phyloP scores from a whole-genome alignment of 2,888 invertebrate genomes.

The Philonicus albiceps region DNA sequence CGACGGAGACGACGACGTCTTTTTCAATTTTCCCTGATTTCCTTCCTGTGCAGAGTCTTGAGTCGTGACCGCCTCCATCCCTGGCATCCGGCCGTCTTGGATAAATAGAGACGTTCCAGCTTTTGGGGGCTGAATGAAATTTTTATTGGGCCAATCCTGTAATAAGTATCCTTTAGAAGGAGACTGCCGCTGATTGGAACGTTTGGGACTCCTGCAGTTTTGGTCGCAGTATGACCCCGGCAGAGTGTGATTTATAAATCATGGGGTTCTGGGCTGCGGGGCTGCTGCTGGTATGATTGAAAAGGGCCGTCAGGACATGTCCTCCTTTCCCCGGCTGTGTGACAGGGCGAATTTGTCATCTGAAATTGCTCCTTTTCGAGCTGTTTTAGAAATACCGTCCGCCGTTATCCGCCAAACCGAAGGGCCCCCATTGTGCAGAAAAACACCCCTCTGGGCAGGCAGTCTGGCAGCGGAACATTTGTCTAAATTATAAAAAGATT shows the following conservation, averaged over 20 bases:
- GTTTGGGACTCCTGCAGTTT: not conserved
- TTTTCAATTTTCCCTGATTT: conserved; percentile 31
- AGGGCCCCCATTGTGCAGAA: not conserved
- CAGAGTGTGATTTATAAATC: conserved; percentile 10
- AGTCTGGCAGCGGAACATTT: conserved; percentile 23
- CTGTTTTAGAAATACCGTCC: not conserved
- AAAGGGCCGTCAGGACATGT: conserved; percentile 25
- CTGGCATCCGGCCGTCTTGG: not conserved
- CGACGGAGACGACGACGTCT: conserved; percentile 14
- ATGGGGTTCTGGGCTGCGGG: not conserved
- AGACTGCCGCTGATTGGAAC: not conserved
- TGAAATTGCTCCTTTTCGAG: conserved; percentile 30
- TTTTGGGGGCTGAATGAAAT: conserved; percentile 18
- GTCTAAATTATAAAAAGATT: conserved; percentile 42
- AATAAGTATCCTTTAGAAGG: conserved; percentile 15
- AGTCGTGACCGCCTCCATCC: not conserved
- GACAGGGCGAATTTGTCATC: conserved; percentile 32
- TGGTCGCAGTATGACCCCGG: not conserved
- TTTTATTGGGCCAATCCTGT: conserved; percentile 37
- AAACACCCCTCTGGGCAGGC: not conserved
- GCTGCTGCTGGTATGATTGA: not conserved
- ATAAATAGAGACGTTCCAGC: conserved; percentile 36
- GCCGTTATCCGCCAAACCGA: not conserved
- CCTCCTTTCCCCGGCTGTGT: not conserved
- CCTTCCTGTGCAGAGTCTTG: not conserved